A percentile compares a stretch with the other conserved stretches of the same genome.
phyloP scores from a whole-genome alignment of 2,797 vertebrate genomes.

The Lithobates sylvaticus region DNA sequence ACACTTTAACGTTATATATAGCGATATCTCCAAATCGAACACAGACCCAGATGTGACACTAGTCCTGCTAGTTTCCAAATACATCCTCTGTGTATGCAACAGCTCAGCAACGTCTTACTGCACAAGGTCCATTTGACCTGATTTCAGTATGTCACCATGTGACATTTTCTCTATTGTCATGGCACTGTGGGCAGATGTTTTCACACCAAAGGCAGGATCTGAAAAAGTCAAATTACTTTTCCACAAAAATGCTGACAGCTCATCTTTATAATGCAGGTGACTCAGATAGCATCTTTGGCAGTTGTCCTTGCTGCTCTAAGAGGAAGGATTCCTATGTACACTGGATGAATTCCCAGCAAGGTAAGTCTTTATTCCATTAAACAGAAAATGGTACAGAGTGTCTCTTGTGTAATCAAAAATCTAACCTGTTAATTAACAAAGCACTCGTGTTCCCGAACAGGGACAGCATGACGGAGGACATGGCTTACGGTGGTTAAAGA shows the following conservation, averaged over 20 bases:
- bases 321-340: conserved; percentile 1
- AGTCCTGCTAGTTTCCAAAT: not conserved
- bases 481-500: not conserved
- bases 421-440: conserved; percentile 53
- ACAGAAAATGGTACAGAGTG: conserved; percentile 37
- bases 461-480: not conserved
- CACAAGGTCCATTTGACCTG: too few relatives aligned
- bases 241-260: conserved; percentile 12
- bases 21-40: not conserved
- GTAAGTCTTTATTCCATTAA: conserved; percentile 45
- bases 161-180: not conserved
- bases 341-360: conserved; percentile 54
- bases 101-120: too few relatives aligned
- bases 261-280: conserved; percentile 36
- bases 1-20: not conserved
- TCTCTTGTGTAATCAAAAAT: conserved; percentile 45
- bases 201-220: not conserved
- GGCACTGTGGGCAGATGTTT: not conserved
- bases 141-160: not conserved
- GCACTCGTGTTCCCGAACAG: conserved; percentile 23
- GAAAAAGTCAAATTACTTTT: conserved; percentile 9
- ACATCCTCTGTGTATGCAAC: too few relatives aligned
- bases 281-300: conserved; percentile 22
- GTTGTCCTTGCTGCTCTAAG: conserved; percentile 16
- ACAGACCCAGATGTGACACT: not conserved